Percentiles rank a stretch among this genome's conserved stretches.
Conservation (phyloP, 2,113 vertebrate species). For the Theropithecus gelada region DNA sequence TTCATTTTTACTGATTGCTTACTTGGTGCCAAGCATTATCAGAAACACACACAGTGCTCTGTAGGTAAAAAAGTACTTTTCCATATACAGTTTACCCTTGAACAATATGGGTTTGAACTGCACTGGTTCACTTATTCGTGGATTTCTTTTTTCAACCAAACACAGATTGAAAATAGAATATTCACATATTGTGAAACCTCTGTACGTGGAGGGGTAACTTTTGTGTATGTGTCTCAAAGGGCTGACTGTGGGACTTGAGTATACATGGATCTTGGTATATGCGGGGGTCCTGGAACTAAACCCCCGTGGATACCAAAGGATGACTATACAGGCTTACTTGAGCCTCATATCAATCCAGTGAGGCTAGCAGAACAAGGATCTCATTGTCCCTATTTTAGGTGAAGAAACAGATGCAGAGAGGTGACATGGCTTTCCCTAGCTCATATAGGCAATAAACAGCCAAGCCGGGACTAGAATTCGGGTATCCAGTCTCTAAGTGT, state of each 20-base stretch:
- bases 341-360: not conserved
- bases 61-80: not conserved
- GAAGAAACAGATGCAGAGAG: not conserved
- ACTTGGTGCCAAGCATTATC: not conserved
- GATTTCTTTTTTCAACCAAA: not conserved
- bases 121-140: not conserved
- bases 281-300: not conserved
- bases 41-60: not conserved
- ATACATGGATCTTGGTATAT: not conserved
- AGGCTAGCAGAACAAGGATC: not conserved
- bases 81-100: not conserved
- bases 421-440: not conserved
- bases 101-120: not conserved
- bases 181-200: not conserved
- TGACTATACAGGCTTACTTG: not conserved
- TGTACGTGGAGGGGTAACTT: not conserved
- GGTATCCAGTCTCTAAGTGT: not conserved
- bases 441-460: not conserved
- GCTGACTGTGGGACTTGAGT: not conserved
- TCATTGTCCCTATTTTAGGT: not conserved
- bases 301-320: not conserved
- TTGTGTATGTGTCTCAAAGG: not conserved
- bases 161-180: not conserved
- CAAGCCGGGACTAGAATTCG: not conserved
- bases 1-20: not conserved